Base-by-base conservation (phyloP, 2,797 vertebrate species). In the Agapornis canus region DNA sequence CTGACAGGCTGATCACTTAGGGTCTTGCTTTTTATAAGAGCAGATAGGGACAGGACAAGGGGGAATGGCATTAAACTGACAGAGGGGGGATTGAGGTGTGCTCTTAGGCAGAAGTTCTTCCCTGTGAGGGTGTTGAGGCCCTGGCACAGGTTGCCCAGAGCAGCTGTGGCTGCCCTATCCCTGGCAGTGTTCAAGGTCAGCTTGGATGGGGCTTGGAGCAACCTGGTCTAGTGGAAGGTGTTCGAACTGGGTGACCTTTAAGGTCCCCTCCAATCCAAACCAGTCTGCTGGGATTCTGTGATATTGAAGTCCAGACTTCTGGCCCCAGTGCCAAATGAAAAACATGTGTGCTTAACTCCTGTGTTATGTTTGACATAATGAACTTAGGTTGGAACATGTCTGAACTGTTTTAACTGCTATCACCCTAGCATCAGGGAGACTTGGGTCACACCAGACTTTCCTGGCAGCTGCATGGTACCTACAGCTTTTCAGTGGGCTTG, bases 381-480 rank as follows among this genome's bases (percentile, higher is more conserved):
- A 59, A 26, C 13, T 63, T 56, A 7, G 0, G 0, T 3, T 64
- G 48, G 25, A 51, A 48, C 0, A 0, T 69, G 42, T 59, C 31
- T 35, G 56, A 5, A 31, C 12, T 32, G 31, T 66, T 71, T 64
- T 31, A 43, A 17, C 49, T 59, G 35, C 51, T 61, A n/a, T 65
- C 47, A 52, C 45, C 1, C 0, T 7, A 27, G 47, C 32, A 19
- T 12, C 1, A 2, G 13, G 59, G 31, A 64, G 19, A 39, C 32
- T 40, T 6, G 4, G 4, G 31, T 32, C 5, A 0, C 43, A 2
- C 4, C 0, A 3, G 31, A n/a, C 64, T 76, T 42, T 51, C 23
- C 40, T 0, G 0, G 26, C 37, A 18, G 45, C 48, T 32, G 9
- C 13, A 27, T 0, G 9, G 10, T 61, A 69, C 56, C 29, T 45